Evolutionary conservation across 1,140 invertebrate genomes (phyloP).

Genomic region (Diabrotica undecimpunctata): DNA sequence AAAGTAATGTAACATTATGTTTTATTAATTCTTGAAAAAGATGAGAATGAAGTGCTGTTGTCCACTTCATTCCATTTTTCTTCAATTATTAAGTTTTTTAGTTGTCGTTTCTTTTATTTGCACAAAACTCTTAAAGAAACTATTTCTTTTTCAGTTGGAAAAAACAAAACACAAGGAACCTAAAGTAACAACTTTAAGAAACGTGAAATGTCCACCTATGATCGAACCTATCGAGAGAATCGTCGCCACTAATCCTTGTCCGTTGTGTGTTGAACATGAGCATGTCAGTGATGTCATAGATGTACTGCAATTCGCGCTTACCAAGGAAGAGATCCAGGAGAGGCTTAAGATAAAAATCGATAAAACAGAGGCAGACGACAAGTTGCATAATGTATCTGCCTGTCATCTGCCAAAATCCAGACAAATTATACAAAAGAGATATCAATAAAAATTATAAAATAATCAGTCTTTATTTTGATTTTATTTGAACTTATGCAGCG

Average conservation of each 20-base stretch:
- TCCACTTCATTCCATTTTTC: too few relatives aligned
- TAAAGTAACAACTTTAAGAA: slow-evolving; percentile 5
- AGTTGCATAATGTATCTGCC: slow-evolving; percentile 53
- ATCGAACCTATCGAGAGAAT: slow-evolving; percentile 34
- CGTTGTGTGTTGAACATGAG: slow-evolving; percentile 51
- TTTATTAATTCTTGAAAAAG: too few relatives aligned
- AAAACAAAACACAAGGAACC: slow-evolving; percentile 4
- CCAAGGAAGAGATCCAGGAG: slow-evolving; percentile 44
- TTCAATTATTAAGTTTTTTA: too few relatives aligned
- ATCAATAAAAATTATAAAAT: slow-evolving; percentile 43
- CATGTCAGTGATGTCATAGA: slow-evolving; percentile 52
- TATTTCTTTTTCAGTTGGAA: background rate
- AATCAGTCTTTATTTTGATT: too few relatives aligned
- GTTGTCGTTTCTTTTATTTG: too few relatives aligned
- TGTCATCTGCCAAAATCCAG: slow-evolving; percentile 54
- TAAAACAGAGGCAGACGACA: slow-evolving; percentile 45
- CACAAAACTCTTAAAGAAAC: too few relatives aligned
- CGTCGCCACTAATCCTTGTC: slow-evolving; percentile 37
- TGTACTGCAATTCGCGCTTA: slow-evolving; percentile 47
- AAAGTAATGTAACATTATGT: too few relatives aligned
- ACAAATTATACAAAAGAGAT: slow-evolving; percentile 53
- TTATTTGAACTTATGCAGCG: too few relatives aligned
- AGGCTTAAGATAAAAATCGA: slow-evolving; percentile 45
- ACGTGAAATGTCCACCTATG: slow-evolving; percentile 13
- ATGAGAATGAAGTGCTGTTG: too few relatives aligned